These are phyloP conservation scores for Argyrosomus regius DNA, from an alignment of 2,797 vertebrate genomes.

Conservation along the genomic window DNA sequence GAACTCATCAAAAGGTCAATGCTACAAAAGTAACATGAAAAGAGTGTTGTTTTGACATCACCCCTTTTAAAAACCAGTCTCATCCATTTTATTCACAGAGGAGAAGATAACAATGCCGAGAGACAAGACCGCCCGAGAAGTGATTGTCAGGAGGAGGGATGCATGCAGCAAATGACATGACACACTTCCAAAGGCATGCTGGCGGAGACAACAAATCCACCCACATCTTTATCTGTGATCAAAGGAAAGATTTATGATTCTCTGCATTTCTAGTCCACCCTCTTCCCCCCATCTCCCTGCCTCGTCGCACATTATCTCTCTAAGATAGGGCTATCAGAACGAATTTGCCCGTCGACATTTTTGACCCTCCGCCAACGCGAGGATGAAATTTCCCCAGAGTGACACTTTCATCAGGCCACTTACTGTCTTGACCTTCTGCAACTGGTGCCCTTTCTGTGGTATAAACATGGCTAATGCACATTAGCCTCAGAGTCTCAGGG, in stretches of 20 bases:
- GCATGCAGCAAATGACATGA: conserved; percentile 68
- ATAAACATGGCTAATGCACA: conserved; percentile 55
- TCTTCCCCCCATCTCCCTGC: conserved; percentile 33
- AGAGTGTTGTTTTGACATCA: conserved; percentile 58
- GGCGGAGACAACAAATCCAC: conserved; percentile 72
- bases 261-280: conserved; percentile 60
- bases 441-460: conserved; percentile 63
- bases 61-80: conserved; percentile 47
- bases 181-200: conserved; percentile 68
- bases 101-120: conserved; percentile 58
- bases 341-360: conserved; percentile 71
- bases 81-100: conserved; percentile 56
- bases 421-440: conserved; percentile 75
- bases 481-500: conserved; percentile 51
- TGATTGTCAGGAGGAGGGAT: conserved; percentile 66
- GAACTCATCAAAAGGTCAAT: conserved; percentile 58
- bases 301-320: conserved; percentile 65
- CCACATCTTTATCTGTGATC: conserved; percentile 75
- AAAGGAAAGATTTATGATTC: conserved; percentile 73
- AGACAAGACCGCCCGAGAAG: conserved; percentile 60
- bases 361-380: conserved; percentile 54
- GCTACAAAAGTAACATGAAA: conserved; percentile 48
- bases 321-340: conserved; percentile 64
- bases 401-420: conserved; percentile 79
- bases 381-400: conserved; percentile 75